These are phyloP conservation scores for Listronotus oregonensis DNA, from an alignment of 1,140 invertebrate genomes.

Conservation along the genomic window DNA sequence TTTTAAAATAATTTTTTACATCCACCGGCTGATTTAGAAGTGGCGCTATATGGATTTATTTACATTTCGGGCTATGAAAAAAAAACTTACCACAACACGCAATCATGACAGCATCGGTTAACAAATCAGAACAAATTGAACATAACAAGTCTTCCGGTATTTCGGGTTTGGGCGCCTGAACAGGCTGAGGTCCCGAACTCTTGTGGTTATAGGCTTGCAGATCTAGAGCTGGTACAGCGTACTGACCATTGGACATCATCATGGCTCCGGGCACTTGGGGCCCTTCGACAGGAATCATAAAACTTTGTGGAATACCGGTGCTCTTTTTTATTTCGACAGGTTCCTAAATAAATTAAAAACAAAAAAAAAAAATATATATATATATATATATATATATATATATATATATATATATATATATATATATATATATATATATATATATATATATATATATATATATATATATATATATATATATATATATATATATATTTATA, in stretches of 20 bases:
- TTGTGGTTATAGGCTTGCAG: constrained; percentile 70
- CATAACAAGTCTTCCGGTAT: constrained; percentile 92
- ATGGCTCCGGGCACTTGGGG: constrained; percentile 88
- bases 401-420: too few relatives aligned
- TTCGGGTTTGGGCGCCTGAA: constrained; percentile 69
- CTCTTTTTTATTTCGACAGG: constrained; percentile 85
- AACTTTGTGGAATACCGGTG: constrained; percentile 96
- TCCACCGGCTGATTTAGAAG: too few relatives aligned
- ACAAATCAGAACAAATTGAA: constrained; percentile 88
- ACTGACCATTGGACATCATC: constrained; percentile 90
- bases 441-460: too few relatives aligned
- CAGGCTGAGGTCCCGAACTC: constrained; percentile 64
- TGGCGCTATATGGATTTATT: too few relatives aligned
- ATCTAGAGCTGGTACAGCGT: constrained; percentile 89
- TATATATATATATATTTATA: too few relatives aligned
- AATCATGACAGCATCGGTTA: constrained; percentile 94
- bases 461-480: too few relatives aligned
- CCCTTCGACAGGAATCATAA: constrained; percentile 91
- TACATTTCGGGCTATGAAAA: too few relatives aligned
- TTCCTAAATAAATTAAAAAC: constrained; percentile 57
- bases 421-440: too few relatives aligned
- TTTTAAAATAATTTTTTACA: too few relatives aligned
- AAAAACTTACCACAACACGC: constrained; percentile 81
- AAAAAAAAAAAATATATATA: too few relatives aligned
- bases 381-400: too few relatives aligned